Base-by-base conservation (phyloP, 2,888 invertebrate species). In the Gymnosoma rotundatum region DNA sequence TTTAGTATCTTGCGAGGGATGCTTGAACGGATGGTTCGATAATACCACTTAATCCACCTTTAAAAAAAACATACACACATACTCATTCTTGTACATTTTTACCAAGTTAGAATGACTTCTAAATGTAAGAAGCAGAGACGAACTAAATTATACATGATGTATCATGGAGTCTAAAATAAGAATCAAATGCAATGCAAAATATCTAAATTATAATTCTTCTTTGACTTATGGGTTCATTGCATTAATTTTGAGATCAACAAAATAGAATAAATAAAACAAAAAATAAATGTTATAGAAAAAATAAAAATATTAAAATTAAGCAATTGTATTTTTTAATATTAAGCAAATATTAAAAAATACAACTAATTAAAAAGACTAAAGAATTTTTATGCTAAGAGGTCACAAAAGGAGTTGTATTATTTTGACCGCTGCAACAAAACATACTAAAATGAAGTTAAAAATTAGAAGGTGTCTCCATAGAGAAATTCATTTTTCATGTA, bases 201-300 rank as follows among this genome's bases (percentile, higher is more conserved):
- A 64, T 58, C 70, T 69, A 78, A 56, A 74, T 87, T 89, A 84
- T 78, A 73, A 25, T 25, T 25, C 76, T 52, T 69, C 70, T 90
- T 90, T 90, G 90, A 90, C 91, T 90, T 90, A 90, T 91, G 90
- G 88, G 91, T 91, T 90, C 90, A 89, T 89, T 90, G 87, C 86
- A 86, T 81, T 81, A 70, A 78, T 70, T 67, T 74, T 52, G 70
- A 74, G 58, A 70, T 21, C 20, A 69, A 45, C 61, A 38, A 25
- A 50, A 70, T 2, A 50, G 16, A 45, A 48, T 54, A 18, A 48
- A 21, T 9, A 69, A 52, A 38, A 61, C 16, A 18, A 70, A 69
- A n/a, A n/a, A n/a, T n/a, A n/a, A 42, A 56, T 58, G 45, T 52
- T 3, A 52, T 10, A 32, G 38, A 60, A 52, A 14, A 52, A 52